Conservation (phyloP, 2,888 invertebrate species). For the Drosophila affinis region DNA sequence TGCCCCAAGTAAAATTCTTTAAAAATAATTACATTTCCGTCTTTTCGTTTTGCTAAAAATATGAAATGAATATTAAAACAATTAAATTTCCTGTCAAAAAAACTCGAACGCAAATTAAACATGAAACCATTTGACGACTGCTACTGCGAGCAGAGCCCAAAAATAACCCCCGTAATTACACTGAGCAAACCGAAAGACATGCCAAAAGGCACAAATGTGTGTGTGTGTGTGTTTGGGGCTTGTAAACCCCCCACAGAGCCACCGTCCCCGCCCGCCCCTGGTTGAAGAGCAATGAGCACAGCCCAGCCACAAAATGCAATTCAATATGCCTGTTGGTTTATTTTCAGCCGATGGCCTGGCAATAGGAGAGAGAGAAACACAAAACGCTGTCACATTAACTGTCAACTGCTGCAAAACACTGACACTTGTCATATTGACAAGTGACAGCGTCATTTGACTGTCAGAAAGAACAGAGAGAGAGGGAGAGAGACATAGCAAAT, state of each 20-base stretch:
- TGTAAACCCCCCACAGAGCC: background rate
- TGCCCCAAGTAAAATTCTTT: no score
- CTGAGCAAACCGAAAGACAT: background rate
- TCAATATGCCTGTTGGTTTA: constrained; percentile 77
- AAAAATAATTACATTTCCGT: no score
- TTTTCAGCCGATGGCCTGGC: constrained; percentile 61
- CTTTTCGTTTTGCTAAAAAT: background rate
- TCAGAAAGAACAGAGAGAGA: constrained; percentile 62
- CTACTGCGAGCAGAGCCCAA: background rate
- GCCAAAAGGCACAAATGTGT: background rate
- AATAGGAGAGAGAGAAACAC: constrained; percentile 53
- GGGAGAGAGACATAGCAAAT: constrained; percentile 19
- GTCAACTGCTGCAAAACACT: constrained; percentile 80
- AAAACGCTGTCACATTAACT: constrained; percentile 78
- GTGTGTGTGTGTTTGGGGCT: background rate
- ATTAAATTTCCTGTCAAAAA: background rate
- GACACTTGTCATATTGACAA: constrained; percentile 83
- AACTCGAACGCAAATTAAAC: background rate
- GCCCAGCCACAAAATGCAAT: constrained; percentile 61
- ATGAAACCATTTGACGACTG: background rate
- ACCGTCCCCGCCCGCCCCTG: background rate
- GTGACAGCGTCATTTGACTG: constrained; percentile 82
- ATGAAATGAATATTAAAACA: background rate
- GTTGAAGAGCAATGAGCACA: constrained; percentile 23
- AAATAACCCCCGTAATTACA: background rate